These are phyloP conservation scores for Acropternis orthonyx DNA, from an alignment of 2,797 vertebrate species.

Conservation along the genomic window DNA sequence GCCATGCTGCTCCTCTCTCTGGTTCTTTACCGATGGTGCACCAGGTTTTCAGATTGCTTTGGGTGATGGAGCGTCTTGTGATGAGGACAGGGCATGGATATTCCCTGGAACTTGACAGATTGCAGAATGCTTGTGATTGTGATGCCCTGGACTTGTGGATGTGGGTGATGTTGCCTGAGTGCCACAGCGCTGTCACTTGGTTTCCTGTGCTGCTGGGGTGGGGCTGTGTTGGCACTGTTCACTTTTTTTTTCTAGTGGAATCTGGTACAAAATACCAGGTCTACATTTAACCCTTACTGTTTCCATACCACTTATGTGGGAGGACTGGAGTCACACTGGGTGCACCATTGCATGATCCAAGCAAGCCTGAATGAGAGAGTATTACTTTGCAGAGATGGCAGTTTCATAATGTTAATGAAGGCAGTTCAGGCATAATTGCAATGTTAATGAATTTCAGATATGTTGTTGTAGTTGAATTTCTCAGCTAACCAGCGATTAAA, in stretches of 20 bases:
- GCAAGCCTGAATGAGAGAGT: not conserved
- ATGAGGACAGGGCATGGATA: not conserved
- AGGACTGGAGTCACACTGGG: not conserved
- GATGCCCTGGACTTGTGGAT: not conserved
- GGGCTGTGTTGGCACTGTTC: not conserved
- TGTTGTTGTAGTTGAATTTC: conserved; percentile 3
- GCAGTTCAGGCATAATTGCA: not conserved
- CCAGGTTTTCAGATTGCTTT: not conserved
- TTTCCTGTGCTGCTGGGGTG: not conserved
- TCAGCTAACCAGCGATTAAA: conserved; percentile 16
- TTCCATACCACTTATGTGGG: not conserved
- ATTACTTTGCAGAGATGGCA: not conserved
- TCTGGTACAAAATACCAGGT: not conserved
- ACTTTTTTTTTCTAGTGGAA: not conserved
- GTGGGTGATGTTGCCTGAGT: not conserved
- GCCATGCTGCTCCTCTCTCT: not conserved
- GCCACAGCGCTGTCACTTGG: not conserved
- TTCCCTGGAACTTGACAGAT: not conserved
- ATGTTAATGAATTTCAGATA: conserved; percentile 29
- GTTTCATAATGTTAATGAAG: not conserved
- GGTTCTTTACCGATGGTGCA: not conserved
- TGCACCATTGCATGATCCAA: not conserved
- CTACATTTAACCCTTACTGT: not conserved
- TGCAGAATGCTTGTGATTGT: not conserved
- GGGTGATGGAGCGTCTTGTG: not conserved